Conservation (phyloP, 2,113 vertebrate species). For the Myrmecobius fasciatus region DNA sequence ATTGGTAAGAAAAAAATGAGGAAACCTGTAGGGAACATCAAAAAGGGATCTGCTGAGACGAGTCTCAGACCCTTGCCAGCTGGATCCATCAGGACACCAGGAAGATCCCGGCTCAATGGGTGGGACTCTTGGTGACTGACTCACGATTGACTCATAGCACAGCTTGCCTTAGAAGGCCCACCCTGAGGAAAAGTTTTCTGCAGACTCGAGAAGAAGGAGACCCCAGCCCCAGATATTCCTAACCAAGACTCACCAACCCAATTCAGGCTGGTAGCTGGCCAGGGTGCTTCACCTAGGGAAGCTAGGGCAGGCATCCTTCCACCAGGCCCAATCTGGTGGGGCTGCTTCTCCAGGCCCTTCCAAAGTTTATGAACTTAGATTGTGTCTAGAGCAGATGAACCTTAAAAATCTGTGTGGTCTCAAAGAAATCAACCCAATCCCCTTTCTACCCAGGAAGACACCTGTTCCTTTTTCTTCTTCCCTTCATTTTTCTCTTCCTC, state of each 20-base stretch:
- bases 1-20: not conserved
- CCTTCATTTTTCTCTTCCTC: not conserved
- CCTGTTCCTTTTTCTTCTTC: not conserved
- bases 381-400: not conserved
- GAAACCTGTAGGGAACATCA: conserved; percentile 38
- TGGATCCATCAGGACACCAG: conserved; percentile 75
- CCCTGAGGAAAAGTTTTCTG: not conserved
- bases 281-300: not conserved
- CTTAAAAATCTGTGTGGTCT: not conserved
- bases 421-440: not conserved
- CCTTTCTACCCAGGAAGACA: not conserved
- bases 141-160: conserved; percentile 57
- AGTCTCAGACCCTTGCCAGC: conserved; percentile 76
- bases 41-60: conserved; percentile 75
- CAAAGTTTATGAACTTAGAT: conserved; percentile 28
- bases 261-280: not conserved
- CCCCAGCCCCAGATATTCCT: not conserved
- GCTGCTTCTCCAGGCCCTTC: not conserved
- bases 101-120: conserved; percentile 46
- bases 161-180: conserved; percentile 44
- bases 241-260: not conserved
- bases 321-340: not conserved
- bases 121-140: conserved; percentile 55
- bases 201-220: not conserved
- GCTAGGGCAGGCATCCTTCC: not conserved